Percentiles rank a stretch among this genome's conserved stretches.
These are phyloP conservation scores for Drosophila tripunctata DNA, from an alignment of 2,888 invertebrate species.

Conservation along the genomic window DNA sequence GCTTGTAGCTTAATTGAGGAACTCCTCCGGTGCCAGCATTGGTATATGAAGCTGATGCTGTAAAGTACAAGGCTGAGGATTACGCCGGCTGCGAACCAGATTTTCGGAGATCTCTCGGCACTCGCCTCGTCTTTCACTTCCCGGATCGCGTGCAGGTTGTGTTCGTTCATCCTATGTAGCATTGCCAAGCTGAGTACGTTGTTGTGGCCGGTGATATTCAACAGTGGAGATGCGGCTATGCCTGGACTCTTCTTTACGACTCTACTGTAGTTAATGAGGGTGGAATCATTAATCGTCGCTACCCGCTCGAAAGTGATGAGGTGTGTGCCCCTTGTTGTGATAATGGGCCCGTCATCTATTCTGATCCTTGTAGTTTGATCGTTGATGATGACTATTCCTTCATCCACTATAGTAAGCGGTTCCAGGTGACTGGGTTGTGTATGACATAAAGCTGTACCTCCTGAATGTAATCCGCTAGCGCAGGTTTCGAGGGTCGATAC, in stretches of 20 bases:
- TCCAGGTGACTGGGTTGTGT: neutral
- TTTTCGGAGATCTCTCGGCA: constrained; percentile 5
- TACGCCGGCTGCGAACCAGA: constrained; percentile 3
- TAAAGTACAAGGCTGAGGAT: neutral
- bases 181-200: constrained; percentile 4
- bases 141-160: constrained; percentile 8
- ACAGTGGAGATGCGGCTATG: neutral
- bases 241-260: neutral
- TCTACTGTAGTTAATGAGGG: neutral
- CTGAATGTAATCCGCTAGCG: neutral
- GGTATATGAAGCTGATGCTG: neutral
- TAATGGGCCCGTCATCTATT: constrained; percentile 1
- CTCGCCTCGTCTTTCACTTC: constrained; percentile 8
- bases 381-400: neutral
- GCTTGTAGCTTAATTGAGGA: neutral
- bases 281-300: neutral
- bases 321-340: neutral
- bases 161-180: constrained; percentile 19
- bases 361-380: neutral
- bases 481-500: neutral
- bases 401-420: neutral
- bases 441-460: neutral
- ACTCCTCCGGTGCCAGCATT: neutral
- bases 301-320: neutral
- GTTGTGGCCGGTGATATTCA: constrained; percentile 6